Conservation (phyloP, 2,797 vertebrate species). For the Neopelma chrysocephalum region DNA sequence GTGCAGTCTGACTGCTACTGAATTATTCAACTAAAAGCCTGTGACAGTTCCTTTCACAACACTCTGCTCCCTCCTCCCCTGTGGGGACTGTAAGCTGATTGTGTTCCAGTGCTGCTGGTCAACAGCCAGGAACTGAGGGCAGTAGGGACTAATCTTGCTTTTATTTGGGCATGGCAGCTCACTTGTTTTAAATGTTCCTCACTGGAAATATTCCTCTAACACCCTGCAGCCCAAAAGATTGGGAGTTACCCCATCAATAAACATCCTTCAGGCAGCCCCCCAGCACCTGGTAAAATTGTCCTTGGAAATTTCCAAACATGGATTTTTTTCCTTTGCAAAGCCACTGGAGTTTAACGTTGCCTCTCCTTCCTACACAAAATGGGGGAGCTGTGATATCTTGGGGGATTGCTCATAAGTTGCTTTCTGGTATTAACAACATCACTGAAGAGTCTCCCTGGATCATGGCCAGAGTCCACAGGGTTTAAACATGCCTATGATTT, state of each 20-base stretch:
- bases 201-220: not conserved
- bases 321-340: not conserved
- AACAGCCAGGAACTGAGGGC: not conserved
- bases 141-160: not conserved
- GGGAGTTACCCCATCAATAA: not conserved
- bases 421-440: not conserved
- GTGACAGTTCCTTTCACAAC: not conserved
- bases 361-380: not conserved
- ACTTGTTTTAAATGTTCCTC: not conserved
- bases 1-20: not conserved
- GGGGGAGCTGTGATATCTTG: not conserved
- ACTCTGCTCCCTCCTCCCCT: not conserved
- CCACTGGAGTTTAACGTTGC: not conserved
- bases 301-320: not conserved
- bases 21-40: slow-evolving; percentile 29
- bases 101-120: not conserved
- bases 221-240: not conserved
- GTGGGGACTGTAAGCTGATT: slow-evolving; percentile 7
- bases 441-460: not conserved
- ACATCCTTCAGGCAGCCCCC: not conserved
- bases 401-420: not conserved
- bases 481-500: not conserved
- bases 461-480: not conserved
- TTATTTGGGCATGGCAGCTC: not conserved
- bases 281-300: not conserved